phyloP scores from a whole-genome alignment of 2,113 vertebrate genomes.

The Tupaia tana region DNA sequence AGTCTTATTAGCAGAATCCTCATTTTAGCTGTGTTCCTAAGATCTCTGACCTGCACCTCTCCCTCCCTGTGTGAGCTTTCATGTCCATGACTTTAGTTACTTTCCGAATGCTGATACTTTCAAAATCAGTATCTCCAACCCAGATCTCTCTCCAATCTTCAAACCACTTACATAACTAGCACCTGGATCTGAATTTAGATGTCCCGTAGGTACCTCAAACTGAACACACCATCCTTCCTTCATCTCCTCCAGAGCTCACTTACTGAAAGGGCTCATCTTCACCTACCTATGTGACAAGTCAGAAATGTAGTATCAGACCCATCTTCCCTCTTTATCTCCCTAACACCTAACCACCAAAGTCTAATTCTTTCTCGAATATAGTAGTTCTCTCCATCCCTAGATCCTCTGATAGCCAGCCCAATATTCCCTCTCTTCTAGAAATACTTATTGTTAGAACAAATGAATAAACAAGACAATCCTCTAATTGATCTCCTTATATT shows the following conservation, averaged over 20 bases:
- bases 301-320: not conserved
- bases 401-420: not conserved
- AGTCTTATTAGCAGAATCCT: constrained; percentile 44
- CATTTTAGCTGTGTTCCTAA: constrained; percentile 24
- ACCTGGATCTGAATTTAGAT: not conserved
- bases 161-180: not conserved
- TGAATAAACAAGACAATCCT: not conserved
- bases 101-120: constrained; percentile 8
- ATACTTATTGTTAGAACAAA: constrained; percentile 51
- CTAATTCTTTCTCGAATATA: constrained; percentile 14
- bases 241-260: not conserved
- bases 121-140: not conserved
- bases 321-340: not conserved
- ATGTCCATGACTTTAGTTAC: not conserved
- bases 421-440: constrained; percentile 1
- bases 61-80: not conserved
- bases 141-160: not conserved
- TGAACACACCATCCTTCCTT: not conserved
- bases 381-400: not conserved
- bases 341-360: not conserved
- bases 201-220: not conserved
- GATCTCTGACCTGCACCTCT: constrained; percentile 23
- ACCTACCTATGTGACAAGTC: not conserved
- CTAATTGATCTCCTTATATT: not conserved
- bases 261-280: not conserved